phyloP scores from a whole-genome alignment of 2,113 vertebrate species.

The Arenaria interpres region DNA sequence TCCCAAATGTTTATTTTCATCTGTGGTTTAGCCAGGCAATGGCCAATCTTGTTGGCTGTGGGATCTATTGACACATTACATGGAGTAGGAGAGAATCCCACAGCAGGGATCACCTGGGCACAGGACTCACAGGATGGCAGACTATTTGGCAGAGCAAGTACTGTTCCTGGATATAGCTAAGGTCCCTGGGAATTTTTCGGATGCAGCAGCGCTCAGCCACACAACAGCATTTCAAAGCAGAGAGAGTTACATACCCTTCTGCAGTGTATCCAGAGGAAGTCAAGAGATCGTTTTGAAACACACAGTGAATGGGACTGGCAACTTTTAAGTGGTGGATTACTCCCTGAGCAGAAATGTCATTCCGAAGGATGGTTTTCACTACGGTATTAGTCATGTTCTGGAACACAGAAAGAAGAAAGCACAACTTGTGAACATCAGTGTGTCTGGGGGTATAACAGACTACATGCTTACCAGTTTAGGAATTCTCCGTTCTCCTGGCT shows the following conservation, averaged over 20 bases:
- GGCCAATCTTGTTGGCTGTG: background rate
- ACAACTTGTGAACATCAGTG: background rate
- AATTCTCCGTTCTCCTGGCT: background rate
- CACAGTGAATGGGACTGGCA: constrained; percentile 78
- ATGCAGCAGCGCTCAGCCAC: background rate
- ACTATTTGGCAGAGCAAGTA: background rate
- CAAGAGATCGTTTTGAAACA: constrained; percentile 79
- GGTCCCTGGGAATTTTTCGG: background rate
- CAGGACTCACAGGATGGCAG: background rate
- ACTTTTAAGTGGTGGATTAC: constrained; percentile 56
- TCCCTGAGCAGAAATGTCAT: constrained; percentile 28
- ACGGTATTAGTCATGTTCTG: constrained; percentile 81
- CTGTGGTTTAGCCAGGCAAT: background rate
- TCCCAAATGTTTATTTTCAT: background rate
- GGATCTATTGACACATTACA: background rate
- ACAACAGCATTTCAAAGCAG: background rate
- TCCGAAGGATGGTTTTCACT: constrained; percentile 78
- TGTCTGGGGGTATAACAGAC: background rate
- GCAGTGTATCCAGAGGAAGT: constrained; percentile 80
- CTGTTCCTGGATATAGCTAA: background rate
- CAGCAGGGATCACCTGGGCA: background rate
- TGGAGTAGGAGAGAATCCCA: background rate
- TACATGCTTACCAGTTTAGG: background rate
- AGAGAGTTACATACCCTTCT: constrained; percentile 71
- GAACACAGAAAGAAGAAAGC: background rate